These are phyloP conservation scores for Globodera ellingtonae DNA, from an alignment of 1,140 invertebrate species.

Conservation along the genomic window DNA sequence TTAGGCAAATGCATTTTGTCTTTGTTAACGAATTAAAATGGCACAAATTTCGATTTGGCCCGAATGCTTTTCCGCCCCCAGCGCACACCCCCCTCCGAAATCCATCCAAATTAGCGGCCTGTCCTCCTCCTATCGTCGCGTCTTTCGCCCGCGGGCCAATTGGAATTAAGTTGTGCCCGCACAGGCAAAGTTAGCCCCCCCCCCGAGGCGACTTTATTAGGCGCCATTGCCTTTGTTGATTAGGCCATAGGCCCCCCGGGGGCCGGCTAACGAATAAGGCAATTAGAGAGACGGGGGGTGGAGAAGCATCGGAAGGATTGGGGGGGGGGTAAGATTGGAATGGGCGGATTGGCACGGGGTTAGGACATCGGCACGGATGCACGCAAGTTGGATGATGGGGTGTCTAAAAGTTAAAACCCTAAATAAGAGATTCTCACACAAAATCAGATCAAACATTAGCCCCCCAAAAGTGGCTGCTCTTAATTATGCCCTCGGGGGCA, in stretches of 20 bases:
- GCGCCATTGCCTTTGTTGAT: not conserved
- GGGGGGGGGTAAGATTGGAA: not conserved
- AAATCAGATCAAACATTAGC: no score
- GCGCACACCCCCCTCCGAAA: not conserved
- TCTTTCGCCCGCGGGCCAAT: slow-evolving; percentile 2
- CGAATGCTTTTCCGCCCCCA: not conserved
- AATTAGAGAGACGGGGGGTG: not conserved
- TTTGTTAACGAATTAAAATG: slow-evolving; percentile 13
- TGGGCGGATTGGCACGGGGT: not conserved
- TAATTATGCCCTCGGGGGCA: no score
- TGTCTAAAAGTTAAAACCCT: not conserved
- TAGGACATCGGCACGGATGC: not conserved
- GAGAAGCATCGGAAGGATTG: not conserved
- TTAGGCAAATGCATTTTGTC: not conserved
- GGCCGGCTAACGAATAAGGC: slow-evolving; percentile 3
- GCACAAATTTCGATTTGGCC: not conserved
- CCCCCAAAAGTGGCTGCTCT: no score
- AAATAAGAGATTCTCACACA: not conserved
- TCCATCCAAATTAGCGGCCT: slow-evolving; percentile 7
- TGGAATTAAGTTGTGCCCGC: slow-evolving; percentile 16
- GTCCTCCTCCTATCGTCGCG: not conserved
- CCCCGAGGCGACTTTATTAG: slow-evolving; percentile 9
- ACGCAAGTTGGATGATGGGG: not conserved
- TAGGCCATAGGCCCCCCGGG: slow-evolving; percentile 1
- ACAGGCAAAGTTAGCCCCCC: not conserved